phyloP scores from a whole-genome alignment of 2,113 vertebrate genomes.

The Callopanchax toddi region DNA sequence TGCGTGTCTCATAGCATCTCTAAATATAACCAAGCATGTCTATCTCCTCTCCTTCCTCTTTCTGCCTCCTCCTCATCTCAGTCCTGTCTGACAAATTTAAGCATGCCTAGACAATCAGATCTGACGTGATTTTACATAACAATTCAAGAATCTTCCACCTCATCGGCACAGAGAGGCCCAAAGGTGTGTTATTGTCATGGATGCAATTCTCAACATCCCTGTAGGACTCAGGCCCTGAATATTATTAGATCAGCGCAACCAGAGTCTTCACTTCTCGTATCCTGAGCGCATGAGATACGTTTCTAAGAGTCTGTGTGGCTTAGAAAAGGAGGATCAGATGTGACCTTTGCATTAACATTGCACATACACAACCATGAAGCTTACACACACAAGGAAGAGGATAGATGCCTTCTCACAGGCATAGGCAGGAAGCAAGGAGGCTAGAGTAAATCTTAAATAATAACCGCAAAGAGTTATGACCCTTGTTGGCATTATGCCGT shows the following conservation, averaged over 20 bases:
- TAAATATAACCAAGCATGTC: conserved; percentile 72
- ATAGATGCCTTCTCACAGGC: conserved; percentile 34
- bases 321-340: conserved; percentile 46
- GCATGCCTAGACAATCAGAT: conserved; percentile 69
- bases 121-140: conserved; percentile 78
- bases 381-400: conserved; percentile 21
- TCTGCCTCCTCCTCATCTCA: conserved; percentile 63
- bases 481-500: conserved; percentile 68
- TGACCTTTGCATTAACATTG: conserved; percentile 56
- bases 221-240: conserved; percentile 23
- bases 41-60: conserved; percentile 61
- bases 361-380: conserved; percentile 12
- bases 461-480: conserved; percentile 73
- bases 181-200: conserved; percentile 63
- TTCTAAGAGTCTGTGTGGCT: conserved; percentile 49
- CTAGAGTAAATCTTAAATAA: conserved; percentile 75
- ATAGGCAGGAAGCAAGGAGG: conserved; percentile 38
- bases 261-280: conserved; percentile 20
- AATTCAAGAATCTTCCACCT: conserved; percentile 70
- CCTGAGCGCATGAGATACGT: conserved; percentile 44
- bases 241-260: conserved; percentile 41
- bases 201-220: conserved; percentile 52
- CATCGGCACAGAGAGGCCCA: conserved; percentile 37
- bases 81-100: conserved; percentile 76
- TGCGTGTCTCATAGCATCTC: conserved; percentile 67